Base-by-base conservation (phyloP, 2,888 invertebrate species). In the Rotaria sp. region DNA sequence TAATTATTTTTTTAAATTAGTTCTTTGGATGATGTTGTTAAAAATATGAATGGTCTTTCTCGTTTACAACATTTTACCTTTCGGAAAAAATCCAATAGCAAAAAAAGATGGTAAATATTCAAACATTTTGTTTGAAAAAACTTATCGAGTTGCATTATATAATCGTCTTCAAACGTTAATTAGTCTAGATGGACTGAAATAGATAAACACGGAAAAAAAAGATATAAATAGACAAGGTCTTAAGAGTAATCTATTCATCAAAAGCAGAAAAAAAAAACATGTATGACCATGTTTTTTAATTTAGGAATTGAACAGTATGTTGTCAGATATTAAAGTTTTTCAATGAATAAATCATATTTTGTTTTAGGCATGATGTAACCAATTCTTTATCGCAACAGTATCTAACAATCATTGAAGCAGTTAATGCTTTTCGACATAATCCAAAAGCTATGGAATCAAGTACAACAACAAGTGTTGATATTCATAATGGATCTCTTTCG, bases 101-200 rank as follows among this genome's bases (percentile, higher is more conserved):
- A 80, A 80, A 45, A 80, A n/a, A 45, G 45, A 45, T 45, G 80
- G 80, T 80, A 41, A 8, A 15, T 8, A 35, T 15, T 41, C 5
- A 15, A 8, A 24, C n/a, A n/a, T n/a, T n/a, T n/a, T n/a, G n/a
- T n/a, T n/a, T n/a, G n/a, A n/a, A n/a, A n/a, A n/a, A n/a, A n/a
- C n/a, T 13, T 80, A 80, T n/a, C 41, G 80, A 80, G 8, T 80
- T 8, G n/a, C 45, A 80, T 41, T 80, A 45, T 80, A 45, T 15
- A 80, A 45, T 45, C 80, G 45, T 80, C 7, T 80, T 80, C 80
- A n/a, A 13, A 80, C 45, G n/a, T 80, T 80, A 45, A 80, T 45
- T n/a, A 80, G 45, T 85, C 87, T 90, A 13, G 90, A 90, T 88
- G 88, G 89, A 50, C n/a, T n/a, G n/a, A n/a, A n/a, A 85, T 88